Base-by-base conservation (phyloP, 2,113 vertebrate species). In the Heteronetta atricapilla region DNA sequence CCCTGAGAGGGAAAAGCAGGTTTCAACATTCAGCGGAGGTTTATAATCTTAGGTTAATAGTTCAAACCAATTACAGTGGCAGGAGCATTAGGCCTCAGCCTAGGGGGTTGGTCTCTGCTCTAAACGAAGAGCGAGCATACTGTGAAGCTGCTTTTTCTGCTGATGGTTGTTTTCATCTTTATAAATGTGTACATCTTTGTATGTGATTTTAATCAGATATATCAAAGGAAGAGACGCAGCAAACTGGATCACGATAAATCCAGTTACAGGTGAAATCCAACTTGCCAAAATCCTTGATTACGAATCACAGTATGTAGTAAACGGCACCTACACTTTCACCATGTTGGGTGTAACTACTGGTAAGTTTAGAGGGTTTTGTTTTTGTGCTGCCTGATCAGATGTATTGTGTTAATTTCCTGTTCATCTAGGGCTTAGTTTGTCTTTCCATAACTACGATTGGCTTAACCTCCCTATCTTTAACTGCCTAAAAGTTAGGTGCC, bases 241-340 rank as follows among this genome's bases (percentile, higher is more conserved):
- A 79, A 96, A 97, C 36, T 98, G 97, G 98, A 72, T 98, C 53
- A 97, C 86, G 13, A 3, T 98, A 95, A 86, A 98, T 93, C 22
- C 97, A 25, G 38, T 12, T 34, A 98, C 98, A 20, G 98, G 95
- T 86, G 98, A 98, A 95, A 98, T 98, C 62, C 97, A 14, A 52
- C 96, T 98, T 56, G 52, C 81, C 56, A 97, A 98, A 93, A 25
- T 88, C 15, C 97, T 98, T 0, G 98, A 98, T 93, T 98, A 97
- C 0, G 98, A 98, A 90, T 98, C 98, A 0, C 7, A 21, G 82
- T 29, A 98, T 46, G 95, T 98, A 52, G 91, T 95, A 25, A 98
- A 98, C 79, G 98, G 98, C 28, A 98, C 96, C 82, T 98, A 98
- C 55, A 92, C 89, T 76, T 88, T 95, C 83, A 98, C 97, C 53